phyloP scores from a whole-genome alignment of 2,797 vertebrate species.

The Sarcophilus harrisii region DNA sequence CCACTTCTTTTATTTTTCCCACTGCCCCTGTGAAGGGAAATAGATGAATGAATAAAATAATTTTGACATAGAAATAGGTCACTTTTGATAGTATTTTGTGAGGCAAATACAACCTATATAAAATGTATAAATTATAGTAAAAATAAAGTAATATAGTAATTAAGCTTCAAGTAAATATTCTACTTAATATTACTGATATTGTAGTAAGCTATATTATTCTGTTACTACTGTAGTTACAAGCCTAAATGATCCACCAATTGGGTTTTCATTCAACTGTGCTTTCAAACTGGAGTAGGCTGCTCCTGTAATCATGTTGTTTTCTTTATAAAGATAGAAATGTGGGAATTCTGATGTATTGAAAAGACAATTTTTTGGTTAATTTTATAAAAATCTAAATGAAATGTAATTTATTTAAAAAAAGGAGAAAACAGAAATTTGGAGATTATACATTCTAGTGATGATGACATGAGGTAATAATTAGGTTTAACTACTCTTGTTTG shows the following conservation, averaged over 20 bases:
- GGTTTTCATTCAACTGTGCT: constrained; percentile 7
- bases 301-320: neutral
- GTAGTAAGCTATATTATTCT: neutral
- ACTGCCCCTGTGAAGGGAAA: neutral
- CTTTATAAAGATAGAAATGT: constrained; percentile 1
- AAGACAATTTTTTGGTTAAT: neutral
- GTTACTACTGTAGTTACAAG: neutral
- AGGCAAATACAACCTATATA: neutral
- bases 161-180: constrained; percentile 10
- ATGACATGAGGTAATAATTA: neutral
- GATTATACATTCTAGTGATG: neutral
- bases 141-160: neutral
- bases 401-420: neutral
- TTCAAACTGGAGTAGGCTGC: constrained; percentile 12
- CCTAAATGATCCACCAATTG: constrained; percentile 1
- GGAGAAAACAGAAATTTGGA: neutral
- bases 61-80: neutral
- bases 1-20: neutral
- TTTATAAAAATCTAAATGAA: neutral
- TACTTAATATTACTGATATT: neutral
- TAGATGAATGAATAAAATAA: neutral
- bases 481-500: neutral
- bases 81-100: neutral
- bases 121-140: neutral
- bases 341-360: neutral